phyloP scores from a whole-genome alignment of 2,888 invertebrate genomes.

The Phanerotoma sp. region DNA sequence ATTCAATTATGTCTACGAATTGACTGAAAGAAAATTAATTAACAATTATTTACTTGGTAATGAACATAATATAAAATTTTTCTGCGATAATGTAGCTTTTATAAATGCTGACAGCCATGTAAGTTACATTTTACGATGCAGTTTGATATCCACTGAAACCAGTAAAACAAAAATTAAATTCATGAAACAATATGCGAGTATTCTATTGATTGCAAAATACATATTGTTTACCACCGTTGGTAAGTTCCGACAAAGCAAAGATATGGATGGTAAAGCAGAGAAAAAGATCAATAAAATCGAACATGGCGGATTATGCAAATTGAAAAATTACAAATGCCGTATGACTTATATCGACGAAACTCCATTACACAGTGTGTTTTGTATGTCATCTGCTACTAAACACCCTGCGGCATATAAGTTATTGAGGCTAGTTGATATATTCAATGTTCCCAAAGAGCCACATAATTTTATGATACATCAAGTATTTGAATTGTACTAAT shows the following conservation, averaged over 20 bases:
- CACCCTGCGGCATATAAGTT: not conserved
- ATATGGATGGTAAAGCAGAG: not conserved
- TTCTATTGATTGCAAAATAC: not conserved
- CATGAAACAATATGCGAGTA: not conserved
- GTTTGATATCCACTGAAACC: not conserved
- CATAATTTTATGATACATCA: not conserved
- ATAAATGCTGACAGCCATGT: not conserved
- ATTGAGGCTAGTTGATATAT: constrained; percentile 1
- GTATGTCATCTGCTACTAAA: not conserved
- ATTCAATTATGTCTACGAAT: not conserved
- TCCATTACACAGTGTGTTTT: not conserved
- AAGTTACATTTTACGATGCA: not conserved
- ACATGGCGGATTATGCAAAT: not conserved
- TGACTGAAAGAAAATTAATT: not conserved
- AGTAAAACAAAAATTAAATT: not conserved
- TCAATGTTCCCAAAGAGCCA: not conserved
- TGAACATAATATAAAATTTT: not conserved
- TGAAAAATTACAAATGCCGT: not conserved
- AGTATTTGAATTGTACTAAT: not conserved
- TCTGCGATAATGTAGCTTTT: not conserved
- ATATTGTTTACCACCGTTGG: not conserved
- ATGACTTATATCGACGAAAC: not conserved
- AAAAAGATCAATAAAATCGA: not conserved
- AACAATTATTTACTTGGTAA: not conserved
- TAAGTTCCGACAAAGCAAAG: no score